Percentiles rank a stretch among this genome's conserved stretches.
Conservation (phyloP, 2,113 vertebrate genomes). For the Morone chrysops region DNA sequence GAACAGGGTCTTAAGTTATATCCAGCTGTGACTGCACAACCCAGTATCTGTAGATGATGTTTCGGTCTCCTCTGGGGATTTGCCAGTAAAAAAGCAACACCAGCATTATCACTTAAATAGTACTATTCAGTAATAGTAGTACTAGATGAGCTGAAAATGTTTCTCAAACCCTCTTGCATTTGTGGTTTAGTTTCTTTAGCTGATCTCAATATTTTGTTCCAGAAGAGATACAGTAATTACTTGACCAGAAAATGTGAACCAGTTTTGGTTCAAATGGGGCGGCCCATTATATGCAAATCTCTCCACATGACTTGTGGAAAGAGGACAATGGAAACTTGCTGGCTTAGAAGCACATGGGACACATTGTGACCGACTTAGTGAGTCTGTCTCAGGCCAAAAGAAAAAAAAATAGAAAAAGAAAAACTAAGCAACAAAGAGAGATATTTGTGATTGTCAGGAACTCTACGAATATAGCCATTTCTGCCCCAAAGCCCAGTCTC, state of each 20-base stretch:
- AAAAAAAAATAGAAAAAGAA: neutral
- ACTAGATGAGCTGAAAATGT: neutral
- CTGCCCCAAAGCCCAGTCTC: neutral
- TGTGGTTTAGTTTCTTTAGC: neutral
- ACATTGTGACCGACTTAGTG: conserved; percentile 52
- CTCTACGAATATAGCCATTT: neutral
- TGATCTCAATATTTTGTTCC: neutral
- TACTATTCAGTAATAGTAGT: neutral
- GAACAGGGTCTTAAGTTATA: neutral
- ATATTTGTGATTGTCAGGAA: conserved; percentile 29
- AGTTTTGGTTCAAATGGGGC: conserved; percentile 31
- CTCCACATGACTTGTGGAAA: conserved; percentile 28
- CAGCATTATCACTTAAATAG: neutral
- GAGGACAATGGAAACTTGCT: conserved; percentile 56
- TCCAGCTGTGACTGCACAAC: neutral
- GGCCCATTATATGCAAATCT: conserved; percentile 47
- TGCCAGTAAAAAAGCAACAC: too few relatives aligned
- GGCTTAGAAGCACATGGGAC: conserved; percentile 37
- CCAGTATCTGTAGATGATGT: neutral
- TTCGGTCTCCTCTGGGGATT: neutral
- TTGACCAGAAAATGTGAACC: conserved; percentile 12
- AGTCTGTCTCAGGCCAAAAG: conserved; percentile 23
- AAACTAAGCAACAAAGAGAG: conserved; percentile 15
- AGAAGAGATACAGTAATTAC: conserved; percentile 12
- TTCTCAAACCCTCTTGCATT: neutral